A percentile compares a stretch with the other conserved stretches of the same genome.
These are phyloP conservation scores for Bhutanitis thaidina DNA, from an alignment of 2,888 invertebrate species.

Conservation along the genomic window DNA sequence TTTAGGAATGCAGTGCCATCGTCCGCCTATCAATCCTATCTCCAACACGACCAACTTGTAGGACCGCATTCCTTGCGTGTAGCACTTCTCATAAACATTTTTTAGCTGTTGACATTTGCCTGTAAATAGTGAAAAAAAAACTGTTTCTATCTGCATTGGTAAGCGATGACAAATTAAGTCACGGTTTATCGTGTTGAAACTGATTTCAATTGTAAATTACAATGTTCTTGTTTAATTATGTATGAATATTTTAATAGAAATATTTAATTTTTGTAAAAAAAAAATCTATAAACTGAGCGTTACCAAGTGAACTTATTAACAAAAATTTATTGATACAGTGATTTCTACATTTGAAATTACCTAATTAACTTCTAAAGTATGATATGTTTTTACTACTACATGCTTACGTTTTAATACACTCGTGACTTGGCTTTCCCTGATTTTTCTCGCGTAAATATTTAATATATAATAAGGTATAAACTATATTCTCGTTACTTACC, in stretches of 20 bases:
- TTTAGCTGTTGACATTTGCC: constrained; percentile 32
- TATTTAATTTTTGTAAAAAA: background rate
- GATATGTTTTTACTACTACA: too few relatives aligned
- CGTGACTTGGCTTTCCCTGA: too few relatives aligned
- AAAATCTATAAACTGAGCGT: too few relatives aligned
- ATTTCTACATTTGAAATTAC: too few relatives aligned
- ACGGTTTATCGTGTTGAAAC: background rate
- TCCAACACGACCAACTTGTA: constrained; percentile 22
- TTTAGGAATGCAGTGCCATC: constrained; percentile 24
- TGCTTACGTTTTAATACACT: too few relatives aligned
- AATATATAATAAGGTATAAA: too few relatives aligned
- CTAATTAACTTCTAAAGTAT: too few relatives aligned
- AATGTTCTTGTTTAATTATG: background rate
- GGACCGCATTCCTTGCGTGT: constrained; percentile 37
- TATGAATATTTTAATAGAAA: background rate
- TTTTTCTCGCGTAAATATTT: too few relatives aligned
- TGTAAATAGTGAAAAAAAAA: constrained; percentile 19
- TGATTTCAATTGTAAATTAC: constrained; percentile 1
- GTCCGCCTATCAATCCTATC: constrained; percentile 31
- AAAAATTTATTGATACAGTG: too few relatives aligned
- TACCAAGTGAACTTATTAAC: too few relatives aligned
- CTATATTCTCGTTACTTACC: background rate
- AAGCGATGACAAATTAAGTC: constrained; percentile 10
- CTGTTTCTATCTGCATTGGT: constrained; percentile 8
- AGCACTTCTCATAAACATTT: constrained; percentile 35